A percentile compares a stretch with the other conserved stretches of the same genome.
Conservation (phyloP, 2,888 invertebrate species). For the Azorinus chamasolen region DNA sequence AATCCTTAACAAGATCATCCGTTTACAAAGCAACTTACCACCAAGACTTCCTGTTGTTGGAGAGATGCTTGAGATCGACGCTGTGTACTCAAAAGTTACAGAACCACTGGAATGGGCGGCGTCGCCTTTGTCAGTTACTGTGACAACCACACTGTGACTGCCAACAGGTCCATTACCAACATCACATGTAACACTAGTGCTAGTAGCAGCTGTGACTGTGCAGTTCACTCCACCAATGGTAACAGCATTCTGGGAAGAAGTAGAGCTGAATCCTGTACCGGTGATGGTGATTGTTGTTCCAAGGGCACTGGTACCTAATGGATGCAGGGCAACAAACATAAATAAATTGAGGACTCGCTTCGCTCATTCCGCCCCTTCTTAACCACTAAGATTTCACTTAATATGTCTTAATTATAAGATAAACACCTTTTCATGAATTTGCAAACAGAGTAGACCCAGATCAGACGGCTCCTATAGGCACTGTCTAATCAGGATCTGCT, state of each 20-base stretch:
- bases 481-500: too few species aligned
- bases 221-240: slow-evolving; percentile 75
- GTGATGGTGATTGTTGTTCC: slow-evolving; percentile 59
- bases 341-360: too few species aligned
- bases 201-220: slow-evolving; percentile 60
- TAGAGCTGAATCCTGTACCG: slow-evolving; percentile 75
- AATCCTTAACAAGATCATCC: too few species aligned
- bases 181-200: slow-evolving; percentile 68
- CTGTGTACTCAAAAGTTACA: slow-evolving; percentile 51
- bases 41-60: slow-evolving; percentile 63
- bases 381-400: too few species aligned
- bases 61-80: slow-evolving; percentile 38
- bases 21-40: slow-evolving; percentile 55
- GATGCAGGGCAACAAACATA: too few species aligned
- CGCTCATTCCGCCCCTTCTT: too few species aligned
- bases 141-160: slow-evolving; percentile 51
- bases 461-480: too few species aligned
- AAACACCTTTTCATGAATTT: too few species aligned
- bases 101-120: slow-evolving; percentile 41
- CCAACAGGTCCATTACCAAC: slow-evolving; percentile 70
- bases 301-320: slow-evolving; percentile 36
- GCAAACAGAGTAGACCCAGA: too few species aligned
- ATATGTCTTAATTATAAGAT: too few species aligned
- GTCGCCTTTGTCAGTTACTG: slow-evolving; percentile 56
- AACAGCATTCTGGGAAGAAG: slow-evolving; percentile 64